Percentiles rank a stretch among this genome's conserved stretches.
Evolutionary conservation across 30 jellyfish, hydroid and myxozoan genomes (phyloP).

Genomic region (Aurelia aurita): DNA sequence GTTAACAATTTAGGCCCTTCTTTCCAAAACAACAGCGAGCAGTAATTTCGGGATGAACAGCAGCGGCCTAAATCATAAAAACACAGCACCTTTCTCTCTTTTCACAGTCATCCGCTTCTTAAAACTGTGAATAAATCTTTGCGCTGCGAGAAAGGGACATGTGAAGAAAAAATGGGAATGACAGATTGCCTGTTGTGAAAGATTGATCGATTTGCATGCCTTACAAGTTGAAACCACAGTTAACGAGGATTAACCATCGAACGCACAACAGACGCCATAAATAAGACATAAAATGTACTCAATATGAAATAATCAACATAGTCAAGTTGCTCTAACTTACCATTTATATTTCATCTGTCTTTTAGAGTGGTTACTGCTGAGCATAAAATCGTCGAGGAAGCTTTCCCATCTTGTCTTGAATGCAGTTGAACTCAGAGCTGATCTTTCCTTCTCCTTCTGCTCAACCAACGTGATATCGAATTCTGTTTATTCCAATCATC

Average conservation of each 20-base stretch:
- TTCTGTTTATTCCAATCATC: too few relatives aligned
- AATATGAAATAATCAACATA: too few relatives aligned
- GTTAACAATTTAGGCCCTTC: too few relatives aligned
- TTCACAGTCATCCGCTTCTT: slow-evolving; percentile 53
- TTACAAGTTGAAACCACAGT: slow-evolving; percentile 75
- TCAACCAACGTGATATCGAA: too few relatives aligned
- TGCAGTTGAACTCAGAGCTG: too few relatives aligned
- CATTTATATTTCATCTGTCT: too few relatives aligned
- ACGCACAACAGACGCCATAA: slow-evolving; percentile 49
- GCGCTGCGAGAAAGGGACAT: slow-evolving; percentile 37
- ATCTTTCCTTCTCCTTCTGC: too few relatives aligned
- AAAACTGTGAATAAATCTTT: slow-evolving; percentile 55
- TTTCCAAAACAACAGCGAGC: background rate
- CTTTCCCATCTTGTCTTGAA: too few relatives aligned
- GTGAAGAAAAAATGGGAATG: background rate
- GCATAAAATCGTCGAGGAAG: too few relatives aligned
- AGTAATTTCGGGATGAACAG: background rate
- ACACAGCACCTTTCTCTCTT: slow-evolving; percentile 9
- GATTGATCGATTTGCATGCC: slow-evolving; percentile 71
- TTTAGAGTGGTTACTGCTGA: too few relatives aligned
- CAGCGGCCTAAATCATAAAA: slow-evolving; percentile 2
- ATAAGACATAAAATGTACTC: background rate
- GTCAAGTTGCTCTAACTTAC: too few relatives aligned
- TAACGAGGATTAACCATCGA: slow-evolving; percentile 63
- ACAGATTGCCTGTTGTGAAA: slow-evolving; percentile 56